These are phyloP conservation scores for Mola mola DNA, from an alignment of 2,113 vertebrate genomes.

Conservation along the genomic window DNA sequence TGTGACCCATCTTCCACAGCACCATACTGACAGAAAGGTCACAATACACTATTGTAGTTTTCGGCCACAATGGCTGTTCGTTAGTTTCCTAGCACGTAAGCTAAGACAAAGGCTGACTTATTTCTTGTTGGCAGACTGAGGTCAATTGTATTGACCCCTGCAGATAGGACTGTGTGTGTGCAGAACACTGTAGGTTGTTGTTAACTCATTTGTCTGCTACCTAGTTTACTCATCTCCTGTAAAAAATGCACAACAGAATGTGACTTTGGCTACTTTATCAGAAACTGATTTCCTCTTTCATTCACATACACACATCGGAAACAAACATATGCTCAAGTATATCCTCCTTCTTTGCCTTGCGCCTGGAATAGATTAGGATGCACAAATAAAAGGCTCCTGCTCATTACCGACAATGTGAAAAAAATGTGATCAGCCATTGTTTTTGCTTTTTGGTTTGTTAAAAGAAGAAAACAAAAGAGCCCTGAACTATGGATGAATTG, in stretches of 20 bases:
- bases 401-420: constrained; percentile 5
- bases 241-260: constrained; percentile 4
- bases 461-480: not conserved
- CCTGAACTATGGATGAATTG: constrained; percentile 2
- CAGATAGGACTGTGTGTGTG: not conserved
- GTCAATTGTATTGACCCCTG: constrained; percentile 38
- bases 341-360: constrained; percentile 15
- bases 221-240: constrained; percentile 9
- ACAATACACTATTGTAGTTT: constrained; percentile 4
- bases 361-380: constrained; percentile 20
- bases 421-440: not conserved
- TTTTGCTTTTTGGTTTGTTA: constrained; percentile 12
- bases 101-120: constrained; percentile 17
- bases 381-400: constrained; percentile 23
- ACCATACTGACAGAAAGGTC: no score
- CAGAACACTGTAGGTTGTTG: not conserved
- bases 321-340: not conserved
- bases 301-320: not conserved
- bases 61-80: constrained; percentile 15
- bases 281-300: constrained; percentile 44
- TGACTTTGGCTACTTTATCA: constrained; percentile 39
- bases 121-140: constrained; percentile 33
- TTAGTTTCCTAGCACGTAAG: constrained; percentile 7
- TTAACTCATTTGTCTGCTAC: constrained; percentile 13
- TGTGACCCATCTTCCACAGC: no score